Evolutionary conservation across 2,888 invertebrate genomes (phyloP).

Genomic region (Napeogenes sylphis): DNA sequence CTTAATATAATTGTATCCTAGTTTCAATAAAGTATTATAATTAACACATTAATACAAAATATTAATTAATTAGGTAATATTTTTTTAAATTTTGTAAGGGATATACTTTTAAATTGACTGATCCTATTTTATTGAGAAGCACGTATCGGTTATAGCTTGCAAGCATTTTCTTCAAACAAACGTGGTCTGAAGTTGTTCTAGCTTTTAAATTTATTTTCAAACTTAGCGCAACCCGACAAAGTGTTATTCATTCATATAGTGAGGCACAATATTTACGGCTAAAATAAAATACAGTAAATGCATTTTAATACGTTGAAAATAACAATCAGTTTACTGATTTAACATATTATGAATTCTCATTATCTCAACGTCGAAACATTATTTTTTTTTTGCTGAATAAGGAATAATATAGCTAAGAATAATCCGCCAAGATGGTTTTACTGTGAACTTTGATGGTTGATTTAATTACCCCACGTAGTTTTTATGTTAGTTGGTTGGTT

Average conservation of each 20-base stretch:
- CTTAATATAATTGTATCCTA: too few species aligned
- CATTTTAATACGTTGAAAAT: neutral
- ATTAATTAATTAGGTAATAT: too few species aligned
- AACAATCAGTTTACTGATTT: neutral
- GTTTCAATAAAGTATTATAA: too few species aligned
- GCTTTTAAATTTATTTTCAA: conserved; percentile 60
- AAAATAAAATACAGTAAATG: neutral
- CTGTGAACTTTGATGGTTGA: too few species aligned
- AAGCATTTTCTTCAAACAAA: conserved; percentile 50
- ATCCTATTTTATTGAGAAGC: conserved; percentile 32
- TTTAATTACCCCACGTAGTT: too few species aligned
- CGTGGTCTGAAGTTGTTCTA: conserved; percentile 48
- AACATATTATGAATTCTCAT: too few species aligned
- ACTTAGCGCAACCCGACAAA: conserved; percentile 52
- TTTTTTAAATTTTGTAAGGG: neutral
- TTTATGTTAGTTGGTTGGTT: too few species aligned
- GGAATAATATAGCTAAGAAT: too few species aligned
- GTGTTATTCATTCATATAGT: conserved; percentile 40
- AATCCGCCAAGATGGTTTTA: too few species aligned
- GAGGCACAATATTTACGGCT: conserved; percentile 31
- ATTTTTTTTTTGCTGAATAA: too few species aligned
- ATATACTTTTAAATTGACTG: neutral
- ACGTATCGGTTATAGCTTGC: conserved; percentile 46
- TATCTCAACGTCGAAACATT: too few species aligned
- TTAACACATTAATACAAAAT: too few species aligned